phyloP scores from a whole-genome alignment of 2,113 vertebrate species.

The Gavia stellata region DNA sequence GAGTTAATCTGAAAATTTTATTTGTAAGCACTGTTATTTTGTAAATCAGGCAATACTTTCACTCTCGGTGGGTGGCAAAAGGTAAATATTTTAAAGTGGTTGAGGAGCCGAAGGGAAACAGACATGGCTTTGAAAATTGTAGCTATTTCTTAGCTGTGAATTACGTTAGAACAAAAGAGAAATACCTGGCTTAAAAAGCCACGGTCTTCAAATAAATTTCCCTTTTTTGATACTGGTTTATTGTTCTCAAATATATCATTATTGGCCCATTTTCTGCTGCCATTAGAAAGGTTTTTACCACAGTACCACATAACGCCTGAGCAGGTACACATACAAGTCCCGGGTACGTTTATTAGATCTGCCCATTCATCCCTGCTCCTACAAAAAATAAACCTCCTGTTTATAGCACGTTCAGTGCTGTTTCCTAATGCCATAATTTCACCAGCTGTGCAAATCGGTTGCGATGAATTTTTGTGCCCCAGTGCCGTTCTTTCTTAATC shows the following conservation, averaged over 20 bases:
- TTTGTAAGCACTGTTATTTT: neutral
- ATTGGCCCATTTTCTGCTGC: neutral
- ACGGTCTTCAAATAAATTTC: neutral
- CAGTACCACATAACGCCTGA: neutral
- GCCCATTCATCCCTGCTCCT: neutral
- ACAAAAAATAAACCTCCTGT: neutral
- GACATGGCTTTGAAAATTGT: neutral
- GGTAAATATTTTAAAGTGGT: neutral
- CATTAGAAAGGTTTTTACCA: neutral
- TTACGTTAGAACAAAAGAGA: neutral
- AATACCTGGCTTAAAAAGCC: neutral
- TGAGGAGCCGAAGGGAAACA: neutral
- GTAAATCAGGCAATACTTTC: neutral
- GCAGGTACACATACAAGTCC: accelerated
- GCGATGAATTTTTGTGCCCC: neutral
- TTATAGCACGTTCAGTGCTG: accelerated
- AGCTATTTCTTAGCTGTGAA: neutral
- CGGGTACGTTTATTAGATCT: neutral
- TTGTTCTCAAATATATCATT: neutral
- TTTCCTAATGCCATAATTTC: neutral
- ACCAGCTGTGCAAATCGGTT: neutral
- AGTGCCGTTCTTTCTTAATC: neutral
- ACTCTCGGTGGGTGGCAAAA: neutral
- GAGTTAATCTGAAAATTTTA: neutral
- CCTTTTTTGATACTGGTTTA: neutral